Base-by-base conservation (phyloP, 2,888 invertebrate species). In the Latrodectus elegans region DNA sequence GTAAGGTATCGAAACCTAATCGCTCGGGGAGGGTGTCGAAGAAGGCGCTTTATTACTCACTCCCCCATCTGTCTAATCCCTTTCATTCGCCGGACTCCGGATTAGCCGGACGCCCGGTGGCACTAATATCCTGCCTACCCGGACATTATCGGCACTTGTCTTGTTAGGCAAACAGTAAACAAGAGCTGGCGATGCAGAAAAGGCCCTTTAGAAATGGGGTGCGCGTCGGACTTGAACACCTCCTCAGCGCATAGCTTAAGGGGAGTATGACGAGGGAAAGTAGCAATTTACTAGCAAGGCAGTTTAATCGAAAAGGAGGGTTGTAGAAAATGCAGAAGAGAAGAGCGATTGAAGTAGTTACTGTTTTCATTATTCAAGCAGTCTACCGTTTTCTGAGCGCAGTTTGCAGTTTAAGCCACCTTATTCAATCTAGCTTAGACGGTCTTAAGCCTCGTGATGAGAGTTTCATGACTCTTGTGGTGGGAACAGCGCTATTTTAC, bases 121-220 rank as follows among this genome's bases (percentile, higher is more conserved):
- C 60, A 60, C 60, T 60, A 60, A 60, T 60, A 60, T 60, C 60
- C 60, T 60, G 60, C 12, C 60, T 60, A 6, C 60, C 60, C 60
- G 60, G 60, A 60, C 60, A 60, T 60, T 60, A 60, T 60, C 60
- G 60, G 60, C 60, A 60, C 60, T 60, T 60, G 60, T 60, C 60
- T 60, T 60, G 60, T 60, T 60, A 60, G 60, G n/a, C 60, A 60
- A 4, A 60, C 60, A 60, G 60, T 60, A 60, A 60, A 60, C 60
- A 60, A 60, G 60, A 60, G 60, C 60, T 60, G 60, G 60, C n/a
- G 60, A 60, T 60, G 60, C 60, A 60, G 60, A 60, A 60, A 60
- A 60, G 60, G n/a, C n/a, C 60, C 60, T n/a, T 60, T 12, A n/a
- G 12, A n/a, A 12, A 60, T 15, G n/a, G 12, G 60, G 10, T 15